Conservation (phyloP, 2,888 invertebrate genomes). For the Noctua fimbriata region DNA sequence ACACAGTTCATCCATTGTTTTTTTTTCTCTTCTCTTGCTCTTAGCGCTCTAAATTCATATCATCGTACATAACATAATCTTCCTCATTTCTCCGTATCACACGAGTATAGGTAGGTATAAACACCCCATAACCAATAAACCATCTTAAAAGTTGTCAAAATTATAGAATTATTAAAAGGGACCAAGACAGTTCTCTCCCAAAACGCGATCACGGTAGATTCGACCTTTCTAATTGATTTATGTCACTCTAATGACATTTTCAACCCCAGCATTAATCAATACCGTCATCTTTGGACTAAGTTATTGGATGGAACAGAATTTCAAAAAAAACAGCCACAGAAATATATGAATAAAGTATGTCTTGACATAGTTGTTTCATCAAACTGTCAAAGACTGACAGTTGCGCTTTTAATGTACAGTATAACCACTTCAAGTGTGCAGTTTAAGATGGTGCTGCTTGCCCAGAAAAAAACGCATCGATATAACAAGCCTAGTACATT, state of each 20-base stretch:
- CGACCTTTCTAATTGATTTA: constrained; percentile 39
- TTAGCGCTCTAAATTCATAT: background rate
- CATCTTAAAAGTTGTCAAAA: background rate
- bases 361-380: background rate
- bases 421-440: too few relatives aligned
- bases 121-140: background rate
- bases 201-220: constrained; percentile 2
- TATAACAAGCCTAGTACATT: too few relatives aligned
- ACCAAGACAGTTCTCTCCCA: background rate
- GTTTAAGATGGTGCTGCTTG: too few relatives aligned
- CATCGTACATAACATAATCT: too few relatives aligned
- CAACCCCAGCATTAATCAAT: constrained; percentile 43
- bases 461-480: too few relatives aligned
- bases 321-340: background rate
- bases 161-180: constrained; percentile 24
- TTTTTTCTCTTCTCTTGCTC: background rate
- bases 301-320: constrained; percentile 7
- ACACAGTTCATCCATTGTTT: background rate
- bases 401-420: background rate
- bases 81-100: background rate
- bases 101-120: background rate
- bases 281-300: background rate
- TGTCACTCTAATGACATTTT: constrained; percentile 42
- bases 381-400: background rate
- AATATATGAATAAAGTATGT: background rate